Evolutionary conservation across 2,888 invertebrate species (phyloP), one percentile per base, ranked within the genome.

Genomic region (Lithophane ornitopus): DNA sequence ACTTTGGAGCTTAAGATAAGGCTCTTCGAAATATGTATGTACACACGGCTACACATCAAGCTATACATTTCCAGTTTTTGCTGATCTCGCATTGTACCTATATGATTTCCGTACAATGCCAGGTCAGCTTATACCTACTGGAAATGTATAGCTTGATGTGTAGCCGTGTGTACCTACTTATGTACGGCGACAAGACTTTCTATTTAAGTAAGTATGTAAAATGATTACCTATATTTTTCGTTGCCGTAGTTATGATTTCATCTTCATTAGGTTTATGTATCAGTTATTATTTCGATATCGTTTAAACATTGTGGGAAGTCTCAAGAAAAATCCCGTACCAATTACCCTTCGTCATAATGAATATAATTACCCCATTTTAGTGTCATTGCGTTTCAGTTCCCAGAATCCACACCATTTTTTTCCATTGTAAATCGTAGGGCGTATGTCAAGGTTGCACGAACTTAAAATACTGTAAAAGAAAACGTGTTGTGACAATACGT

Each of bases 401-500:
- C 63, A 70, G 74, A 80, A 74, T 44, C 34, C n/a, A 54, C 28
- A 56, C 6, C 16, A 62, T 49, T 19, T 65, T 72, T 74, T 58
- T 70, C 54, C 63, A 70, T 66, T 19, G 49, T 39, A 34, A 46
- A 54, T 49, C 28, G 14, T 44, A 52, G 39, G 59, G 44, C 49
- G 41, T 73, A 61, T 56, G 73, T 74, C 73, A 80, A 75, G 75
- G 68, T 46, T 46, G 49, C 49, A 68, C 63, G n/a, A 71, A 85
- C 71, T 61, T 75, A 85, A 56, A 78, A 67, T 82, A 73, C 87
- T 87, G 84, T 69, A 28, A 2, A 68, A 74, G 76, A 65, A 61
- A 56, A 52, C 74, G 14, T 77, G 56, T 63, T 70, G 75, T 87
- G 82, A 73, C 82, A 78, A 66, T 74, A 76, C 52, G 58, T 85